Base-by-base conservation (phyloP, 2,113 vertebrate species). In the Pelmatolapia mariae region DNA sequence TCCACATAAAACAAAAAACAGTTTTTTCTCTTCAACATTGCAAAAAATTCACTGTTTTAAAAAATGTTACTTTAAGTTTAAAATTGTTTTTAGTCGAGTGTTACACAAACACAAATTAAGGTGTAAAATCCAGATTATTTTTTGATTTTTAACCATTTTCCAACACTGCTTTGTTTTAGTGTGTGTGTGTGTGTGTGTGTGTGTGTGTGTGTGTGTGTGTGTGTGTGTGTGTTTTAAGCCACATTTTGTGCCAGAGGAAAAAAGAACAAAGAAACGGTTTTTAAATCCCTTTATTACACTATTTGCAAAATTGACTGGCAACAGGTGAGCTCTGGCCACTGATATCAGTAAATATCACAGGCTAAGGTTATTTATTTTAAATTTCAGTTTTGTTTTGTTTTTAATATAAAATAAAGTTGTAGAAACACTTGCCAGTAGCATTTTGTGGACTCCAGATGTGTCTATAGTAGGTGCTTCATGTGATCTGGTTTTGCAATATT, bases 201-300 rank as follows among this genome's bases (percentile, higher is more conserved):
- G 36, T n/a, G 13, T 66, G 50, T 66, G 33, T 36, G 33, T 36
- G 13, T 66, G 53, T 71, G 40, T 45, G 22, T 45, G 7, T 57
- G 22, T n/a, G 24, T 24, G 6, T 54, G 26, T 54, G n/a, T n/a
- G n/a, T n/a, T 47, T 12, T 50, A 50, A 78, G 15, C 13, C 15
- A 78, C 24, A 50, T 50, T 19, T 50, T 50, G 0, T 78, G 3
- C 16, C 45, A 31, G 24, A 31, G 16, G 0, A 8, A 36, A 63
- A 36, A 66, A 36, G 61, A 78, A 31, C 24, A 50, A 19, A 29
- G 19, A 66, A 66, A 38, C 10, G 0, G 13, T 4, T 26, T 50
- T 78, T 31, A 78, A 78, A 50, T 47, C 24, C 3, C 24, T 76
- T 12, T 31, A 19, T 31, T 19, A 78, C 26, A 50, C 16, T 3